Evolutionary conservation across 1,140 invertebrate genomes (phyloP).

Genomic region (Cataglyphis hispanica): DNA sequence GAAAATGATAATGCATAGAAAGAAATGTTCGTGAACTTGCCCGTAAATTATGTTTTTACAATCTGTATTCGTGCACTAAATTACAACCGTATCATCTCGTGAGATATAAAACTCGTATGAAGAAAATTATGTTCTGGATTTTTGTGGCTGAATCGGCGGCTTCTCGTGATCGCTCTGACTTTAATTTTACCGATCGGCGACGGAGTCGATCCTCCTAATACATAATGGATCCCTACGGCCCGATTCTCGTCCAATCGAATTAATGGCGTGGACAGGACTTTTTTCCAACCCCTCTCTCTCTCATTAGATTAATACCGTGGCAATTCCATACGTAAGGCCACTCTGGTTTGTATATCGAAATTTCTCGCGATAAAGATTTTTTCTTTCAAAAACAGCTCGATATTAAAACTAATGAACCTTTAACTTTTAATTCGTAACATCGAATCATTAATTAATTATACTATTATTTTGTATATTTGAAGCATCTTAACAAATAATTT

Average conservation of each 20-base stretch:
- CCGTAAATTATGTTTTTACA: conserved; percentile 28
- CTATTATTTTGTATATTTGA: too few species aligned
- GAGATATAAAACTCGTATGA: conserved; percentile 59
- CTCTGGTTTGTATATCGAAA: background rate
- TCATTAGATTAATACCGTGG: conserved; percentile 73
- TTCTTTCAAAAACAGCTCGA: background rate
- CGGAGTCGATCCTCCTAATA: conserved; percentile 74
- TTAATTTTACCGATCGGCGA: conserved; percentile 65
- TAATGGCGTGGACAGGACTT: conserved; percentile 78
- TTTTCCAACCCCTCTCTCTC: conserved; percentile 55
- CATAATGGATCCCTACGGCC: conserved; percentile 79
- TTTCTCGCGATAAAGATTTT: background rate
- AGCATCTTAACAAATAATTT: too few species aligned
- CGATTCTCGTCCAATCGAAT: conserved; percentile 80
- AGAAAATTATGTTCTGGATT: conserved; percentile 71
- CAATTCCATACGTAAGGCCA: conserved; percentile 67
- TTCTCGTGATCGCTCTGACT: conserved; percentile 54
- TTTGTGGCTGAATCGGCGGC: conserved; percentile 63
- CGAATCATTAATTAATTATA: too few species aligned
- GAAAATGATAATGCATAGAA: background rate
- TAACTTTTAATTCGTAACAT: too few species aligned
- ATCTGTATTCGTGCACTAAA: conserved; percentile 21
- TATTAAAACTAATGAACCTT: background rate
- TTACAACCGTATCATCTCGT: conserved; percentile 60
- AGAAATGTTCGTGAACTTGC: conserved; percentile 26